Evolutionary conservation across 1,140 invertebrate genomes (phyloP).

Genomic region (Brachionus rubens): DNA sequence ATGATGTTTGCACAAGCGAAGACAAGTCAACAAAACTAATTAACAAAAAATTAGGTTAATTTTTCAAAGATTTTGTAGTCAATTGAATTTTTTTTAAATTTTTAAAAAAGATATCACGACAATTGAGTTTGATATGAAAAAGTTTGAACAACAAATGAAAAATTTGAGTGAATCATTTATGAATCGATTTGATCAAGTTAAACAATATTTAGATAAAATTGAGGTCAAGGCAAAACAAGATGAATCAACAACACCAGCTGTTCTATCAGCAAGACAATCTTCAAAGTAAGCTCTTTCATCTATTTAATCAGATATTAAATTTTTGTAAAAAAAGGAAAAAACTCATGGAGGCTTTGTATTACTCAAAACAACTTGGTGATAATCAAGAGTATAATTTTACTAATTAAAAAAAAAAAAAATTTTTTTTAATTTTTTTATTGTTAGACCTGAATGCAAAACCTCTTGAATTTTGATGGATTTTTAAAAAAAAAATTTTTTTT

Average conservation of each 20-base stretch:
- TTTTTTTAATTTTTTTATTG: background rate
- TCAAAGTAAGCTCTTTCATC: conserved; percentile 8
- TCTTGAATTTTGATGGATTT: too few species aligned
- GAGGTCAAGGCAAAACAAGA: background rate
- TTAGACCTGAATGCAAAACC: conserved; percentile 35
- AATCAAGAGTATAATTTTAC: background rate
- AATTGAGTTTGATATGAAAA: conserved; percentile 4
- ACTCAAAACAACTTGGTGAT: conserved; percentile 34
- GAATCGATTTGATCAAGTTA: conserved; percentile 6
- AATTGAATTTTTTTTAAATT: background rate
- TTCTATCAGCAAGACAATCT: background rate
- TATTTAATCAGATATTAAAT: background rate
- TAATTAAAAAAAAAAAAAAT: background rate
- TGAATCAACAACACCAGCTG: background rate
- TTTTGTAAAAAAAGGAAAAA: conserved; percentile 2
- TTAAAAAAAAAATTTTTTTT: too few species aligned
- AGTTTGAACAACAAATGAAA: background rate
- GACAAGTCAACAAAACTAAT: background rate
- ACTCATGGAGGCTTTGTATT: conserved; percentile 26
- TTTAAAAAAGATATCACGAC: background rate
- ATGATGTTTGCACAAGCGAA: conserved; percentile 7
- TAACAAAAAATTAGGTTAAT: conserved; percentile 29
- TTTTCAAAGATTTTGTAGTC: too few species aligned
- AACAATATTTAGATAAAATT: conserved; percentile 28
- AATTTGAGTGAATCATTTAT: background rate